These are phyloP conservation scores for Catostylus mosaicus DNA, from an alignment of 30 jellyfish, hydroid and myxozoan genomes.

Conservation along the genomic window DNA sequence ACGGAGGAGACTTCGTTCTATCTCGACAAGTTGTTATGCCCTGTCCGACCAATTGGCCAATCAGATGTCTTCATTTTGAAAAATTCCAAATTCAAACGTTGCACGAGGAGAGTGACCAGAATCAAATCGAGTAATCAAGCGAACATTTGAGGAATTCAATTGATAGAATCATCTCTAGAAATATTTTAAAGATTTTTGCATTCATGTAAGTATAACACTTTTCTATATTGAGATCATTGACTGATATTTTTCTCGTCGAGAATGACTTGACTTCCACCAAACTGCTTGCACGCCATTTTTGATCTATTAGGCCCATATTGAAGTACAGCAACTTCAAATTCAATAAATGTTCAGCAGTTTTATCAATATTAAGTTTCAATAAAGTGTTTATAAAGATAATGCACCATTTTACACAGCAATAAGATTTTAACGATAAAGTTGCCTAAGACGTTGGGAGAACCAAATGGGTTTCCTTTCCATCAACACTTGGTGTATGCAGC, in stretches of 20 bases:
- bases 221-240: too few species aligned
- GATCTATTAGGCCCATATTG: too few species aligned
- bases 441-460: slow-evolving; percentile 26
- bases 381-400: too few species aligned
- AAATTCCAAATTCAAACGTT: neutral
- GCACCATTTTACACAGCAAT: too few species aligned
- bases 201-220: neutral
- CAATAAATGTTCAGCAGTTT: too few species aligned
- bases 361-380: too few species aligned
- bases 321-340: too few species aligned
- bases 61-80: neutral
- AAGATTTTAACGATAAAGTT: too few species aligned
- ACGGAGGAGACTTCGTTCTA: neutral
- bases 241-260: too few species aligned
- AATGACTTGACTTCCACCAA: too few species aligned
- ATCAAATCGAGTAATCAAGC: neutral
- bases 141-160: neutral
- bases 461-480: too few species aligned
- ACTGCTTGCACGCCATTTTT: too few species aligned
- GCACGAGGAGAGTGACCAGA: neutral
- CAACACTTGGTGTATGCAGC: slow-evolving; percentile 30
- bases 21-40: neutral
- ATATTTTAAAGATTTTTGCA: neutral
- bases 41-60: neutral
- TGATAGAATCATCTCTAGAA: neutral